A percentile compares a stretch with the other conserved stretches of the same genome.
These are phyloP conservation scores for Ephialtes manifestator DNA, from an alignment of 2,888 invertebrate genomes.

Conservation along the genomic window DNA sequence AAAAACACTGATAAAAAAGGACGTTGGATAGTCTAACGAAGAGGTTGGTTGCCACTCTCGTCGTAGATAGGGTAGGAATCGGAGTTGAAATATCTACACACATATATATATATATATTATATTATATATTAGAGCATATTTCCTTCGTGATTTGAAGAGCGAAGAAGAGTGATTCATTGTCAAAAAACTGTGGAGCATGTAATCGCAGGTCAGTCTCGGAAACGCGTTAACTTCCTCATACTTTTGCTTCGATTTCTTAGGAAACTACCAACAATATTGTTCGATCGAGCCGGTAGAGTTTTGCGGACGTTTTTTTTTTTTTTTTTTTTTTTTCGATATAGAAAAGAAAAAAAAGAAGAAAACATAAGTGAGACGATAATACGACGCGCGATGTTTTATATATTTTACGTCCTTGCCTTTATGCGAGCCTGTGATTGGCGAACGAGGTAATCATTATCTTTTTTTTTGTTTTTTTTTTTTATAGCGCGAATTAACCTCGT, in stretches of 20 bases:
- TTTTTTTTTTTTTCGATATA: not conserved
- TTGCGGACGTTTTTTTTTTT: too few relatives aligned
- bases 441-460: conserved; percentile 67
- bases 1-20: conserved; percentile 21
- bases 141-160: conserved; percentile 41
- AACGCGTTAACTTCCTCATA: conserved; percentile 11
- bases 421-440: conserved; percentile 68
- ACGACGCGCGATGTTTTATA: conserved; percentile 36
- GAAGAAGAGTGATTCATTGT: conserved; percentile 24
- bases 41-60: conserved; percentile 42
- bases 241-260: conserved; percentile 14
- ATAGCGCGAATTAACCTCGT: conserved; percentile 62
- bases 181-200: conserved; percentile 12
- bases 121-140: conserved; percentile 45
- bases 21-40: conserved; percentile 52
- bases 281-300: conserved; percentile 15
- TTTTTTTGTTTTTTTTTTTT: conserved; percentile 48
- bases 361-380: conserved; percentile 14
- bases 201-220: conserved; percentile 42
- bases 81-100: conserved; percentile 42
- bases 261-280: not conserved
- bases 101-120: conserved; percentile 43
- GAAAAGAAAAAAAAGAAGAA: not conserved
- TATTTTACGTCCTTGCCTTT: conserved; percentile 61
- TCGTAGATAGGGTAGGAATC: conserved; percentile 61